Percentiles rank a stretch among this genome's conserved stretches.
phyloP scores from a whole-genome alignment of 2,797 vertebrate species.

The Rhabdophis nuchalis region DNA sequence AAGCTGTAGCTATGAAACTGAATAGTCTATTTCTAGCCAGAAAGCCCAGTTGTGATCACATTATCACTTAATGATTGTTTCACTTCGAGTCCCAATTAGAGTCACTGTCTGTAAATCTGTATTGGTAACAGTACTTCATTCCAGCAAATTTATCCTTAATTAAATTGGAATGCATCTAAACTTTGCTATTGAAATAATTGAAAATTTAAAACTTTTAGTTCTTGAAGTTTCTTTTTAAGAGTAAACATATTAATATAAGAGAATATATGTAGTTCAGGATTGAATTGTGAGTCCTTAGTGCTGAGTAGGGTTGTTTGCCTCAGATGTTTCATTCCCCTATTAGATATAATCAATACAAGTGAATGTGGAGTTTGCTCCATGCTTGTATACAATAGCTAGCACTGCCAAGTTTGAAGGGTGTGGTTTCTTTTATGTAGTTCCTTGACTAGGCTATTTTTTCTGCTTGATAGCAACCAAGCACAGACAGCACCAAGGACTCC shows the following conservation, averaged over 20 bases:
- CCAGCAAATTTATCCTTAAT: neutral
- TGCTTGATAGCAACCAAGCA: neutral
- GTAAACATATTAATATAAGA: neutral
- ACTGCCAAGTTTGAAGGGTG: neutral
- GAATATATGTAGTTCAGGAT: neutral
- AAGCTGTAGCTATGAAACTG: neutral
- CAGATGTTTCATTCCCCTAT: neutral
- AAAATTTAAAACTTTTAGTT: neutral
- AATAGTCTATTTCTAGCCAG: neutral
- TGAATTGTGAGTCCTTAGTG: neutral
- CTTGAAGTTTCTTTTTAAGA: neutral
- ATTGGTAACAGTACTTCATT: neutral
- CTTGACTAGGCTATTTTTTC: neutral
- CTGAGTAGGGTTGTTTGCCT: neutral
- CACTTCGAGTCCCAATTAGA: neutral
- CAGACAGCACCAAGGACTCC: neutral
- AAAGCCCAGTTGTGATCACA: neutral
- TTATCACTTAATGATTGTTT: neutral
- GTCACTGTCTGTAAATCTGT: neutral
- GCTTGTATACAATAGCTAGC: neutral
- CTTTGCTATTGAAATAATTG: neutral
- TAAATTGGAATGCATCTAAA: neutral
- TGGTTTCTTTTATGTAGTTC: neutral
- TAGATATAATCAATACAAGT: neutral
- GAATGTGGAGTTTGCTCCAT: neutral